Base-by-base conservation (phyloP, 2,888 invertebrate genomes). In the Fissipunctia ypsillon region DNA sequence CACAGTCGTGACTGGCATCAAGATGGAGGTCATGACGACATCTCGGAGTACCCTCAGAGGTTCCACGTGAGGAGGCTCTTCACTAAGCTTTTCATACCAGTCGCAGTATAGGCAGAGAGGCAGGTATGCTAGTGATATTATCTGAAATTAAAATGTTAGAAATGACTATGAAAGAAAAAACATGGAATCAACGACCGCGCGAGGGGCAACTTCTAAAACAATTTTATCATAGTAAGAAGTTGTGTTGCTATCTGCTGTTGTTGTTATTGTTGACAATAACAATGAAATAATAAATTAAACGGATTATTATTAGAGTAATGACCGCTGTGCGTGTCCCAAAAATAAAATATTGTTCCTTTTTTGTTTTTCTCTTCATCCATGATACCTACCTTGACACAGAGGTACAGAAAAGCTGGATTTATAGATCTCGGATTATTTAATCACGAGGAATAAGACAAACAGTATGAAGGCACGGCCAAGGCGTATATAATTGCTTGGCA, bases 91-190 rank as follows among this genome's bases (percentile, higher is more conserved):
- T 69, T 90, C 88, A 73, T 80, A 86, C 90, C 88, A 91, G 41
- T 93, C 92, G 54, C 88, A 90, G 75, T 90, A 93, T 4, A 92
- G 43, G 43, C 89, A 87, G 3, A 90, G 69, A 3, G 90, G 90
- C n/a, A 89, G 83, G 78, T 93, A 92, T 0, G 60, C 81, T 45
- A 92, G 68, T 1, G 80, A 81, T 45, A 90, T 67, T 35, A 91
- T 19, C 93, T 93, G 88, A 31, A 90, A 80, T 45, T 10, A 3
- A 54, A 59, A n/a, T 19, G 1, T 38, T 41, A 45, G 0, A 10
- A 54, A 19, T 69, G 1, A 67, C 31, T 19, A 43, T 14, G 12
- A 41, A 10, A 7, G 28, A 14, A 28, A 14, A 16, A 14, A 31
- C 14, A 10, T 16, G 9, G 14, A n/a, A 16, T n/a, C 7, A 59